Percentiles rank a stretch among this genome's conserved stretches.
Evolutionary conservation across 2,797 vertebrate genomes (phyloP).

Genomic region (Neosilurus mollespiculum): DNA sequence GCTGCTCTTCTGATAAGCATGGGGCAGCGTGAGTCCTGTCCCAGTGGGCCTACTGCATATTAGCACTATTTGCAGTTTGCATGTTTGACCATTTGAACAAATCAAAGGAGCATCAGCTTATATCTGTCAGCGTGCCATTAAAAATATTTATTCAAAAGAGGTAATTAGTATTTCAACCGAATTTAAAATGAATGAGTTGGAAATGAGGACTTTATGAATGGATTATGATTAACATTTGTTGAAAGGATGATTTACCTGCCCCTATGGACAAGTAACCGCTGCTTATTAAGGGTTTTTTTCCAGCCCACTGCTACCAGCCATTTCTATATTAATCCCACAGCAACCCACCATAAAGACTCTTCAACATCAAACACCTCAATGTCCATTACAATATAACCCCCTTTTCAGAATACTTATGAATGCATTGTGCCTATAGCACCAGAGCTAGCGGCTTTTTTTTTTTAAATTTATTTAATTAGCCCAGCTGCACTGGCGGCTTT

Average conservation of each 20-base stretch:
- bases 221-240: neutral
- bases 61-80: neutral
- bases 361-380: slow-evolving; percentile 78
- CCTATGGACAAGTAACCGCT: neutral
- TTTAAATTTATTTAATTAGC: slow-evolving; percentile 91
- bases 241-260: neutral
- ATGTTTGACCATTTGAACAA: neutral
- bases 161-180: neutral
- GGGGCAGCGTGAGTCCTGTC: neutral
- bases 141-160: neutral
- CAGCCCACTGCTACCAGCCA: slow-evolving; percentile 59
- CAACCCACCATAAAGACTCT: slow-evolving; percentile 84
- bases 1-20: neutral
- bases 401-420: slow-evolving; percentile 86
- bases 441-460: slow-evolving; percentile 84
- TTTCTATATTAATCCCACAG: slow-evolving; percentile 79
- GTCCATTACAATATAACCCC: slow-evolving; percentile 84
- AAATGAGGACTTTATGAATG: neutral
- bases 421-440: slow-evolving; percentile 79
- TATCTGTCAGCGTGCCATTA: neutral
- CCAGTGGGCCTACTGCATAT: neutral
- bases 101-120: neutral
- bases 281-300: slow-evolving; percentile 2
- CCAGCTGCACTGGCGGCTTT: slow-evolving; percentile 79
- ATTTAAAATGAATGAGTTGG: neutral